Evolutionary conservation across 1,140 invertebrate species (phyloP), one percentile per base, ranked within the genome.

Genomic region (Stegodyphus dumicola): DNA sequence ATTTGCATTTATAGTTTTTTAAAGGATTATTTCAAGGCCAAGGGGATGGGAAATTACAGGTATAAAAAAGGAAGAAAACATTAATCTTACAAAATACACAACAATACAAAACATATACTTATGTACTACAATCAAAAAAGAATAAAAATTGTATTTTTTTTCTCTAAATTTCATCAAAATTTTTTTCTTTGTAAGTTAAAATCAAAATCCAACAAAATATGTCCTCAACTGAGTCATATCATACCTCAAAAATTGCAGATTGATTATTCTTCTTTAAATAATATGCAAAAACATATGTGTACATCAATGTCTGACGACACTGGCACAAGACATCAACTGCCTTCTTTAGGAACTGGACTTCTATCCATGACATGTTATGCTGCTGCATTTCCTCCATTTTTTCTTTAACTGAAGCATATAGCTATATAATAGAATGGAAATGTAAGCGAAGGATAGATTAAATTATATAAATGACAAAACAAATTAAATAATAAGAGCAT

Each of bases 361-460:
- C 98, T 89, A 99, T 99, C 98, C 98, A 99, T 70, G 97, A 98
- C 97, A 99, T 99, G 90, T 98, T 98, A 90, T 98, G 97, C 89
- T 99, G 97, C 90, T 99, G 97, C 97, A 99, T 99, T 91, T 99
- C 97, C 90, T 99, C 98, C 98, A 99, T 99, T 92, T 99, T 99
- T 89, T 96, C 94, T 91, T 98, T 97, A 15, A 99, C 95, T 71
- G 95, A 95, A 6, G 95, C 95, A 91, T 98, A 97, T 48, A 98
- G 92, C 88, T 89, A 60, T 5, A 60, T 1, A 60, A 10, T 9
- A 0, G 33, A 33, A 33, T 33, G 33, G 33, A 33, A 33, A 33
- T 33, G 3, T 33, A 33, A 33, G 33, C 33, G 3, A 33, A 33
- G 33, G 3, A 33, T 33, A 33, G 33, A 33, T 33, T 33, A n/a